Base-by-base conservation (phyloP, 2,113 vertebrate species). In the Cavia porcellus region DNA sequence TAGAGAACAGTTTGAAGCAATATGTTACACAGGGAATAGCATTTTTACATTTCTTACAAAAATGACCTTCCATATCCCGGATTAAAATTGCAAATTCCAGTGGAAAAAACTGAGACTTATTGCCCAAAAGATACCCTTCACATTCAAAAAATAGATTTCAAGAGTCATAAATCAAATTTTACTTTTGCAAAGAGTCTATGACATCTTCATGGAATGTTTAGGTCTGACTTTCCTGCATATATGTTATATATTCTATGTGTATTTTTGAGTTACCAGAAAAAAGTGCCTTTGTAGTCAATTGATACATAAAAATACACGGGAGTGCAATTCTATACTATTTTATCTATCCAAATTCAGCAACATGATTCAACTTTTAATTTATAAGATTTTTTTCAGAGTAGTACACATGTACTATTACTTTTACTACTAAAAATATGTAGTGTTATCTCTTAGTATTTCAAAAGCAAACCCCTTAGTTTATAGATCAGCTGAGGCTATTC, bases 281-380 rank as follows among this genome's bases (percentile, higher is more conserved):
- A 45, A 1, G 2, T 20, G 1, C 47, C 6, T 85, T 68, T 42
- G n/a, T 25, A 62, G 75, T 84, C 25, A 12, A 38, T 11, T 61
- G 10, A 6, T 64, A 12, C 45, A 17, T 74, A 30, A 89, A 66
- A 59, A 90, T 62, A 12, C 15, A 38, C 66, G 52, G 12, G 70
- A 57, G 75, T 25, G 9, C 15, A 74, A 45, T 88, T 77, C 62
- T 70, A 11, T 86, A 45, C 50, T 24, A 81, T 88, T 94, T 97
- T 94, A 75, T 13, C 42, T n/a, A 35, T 3, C 11, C 7, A 83
- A 92, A 87, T 87, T 55, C 75, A 68, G 38, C 12, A 25, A 28
- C 20, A 66, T 75, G 62, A 45, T 66, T 87, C 22, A 35, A 55
- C 42, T 19, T 50, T 12, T 20, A 85, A 57, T 64, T 85, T 89